Conservation (phyloP, 2,797 vertebrate genomes). For the Sciurus carolinensis region DNA sequence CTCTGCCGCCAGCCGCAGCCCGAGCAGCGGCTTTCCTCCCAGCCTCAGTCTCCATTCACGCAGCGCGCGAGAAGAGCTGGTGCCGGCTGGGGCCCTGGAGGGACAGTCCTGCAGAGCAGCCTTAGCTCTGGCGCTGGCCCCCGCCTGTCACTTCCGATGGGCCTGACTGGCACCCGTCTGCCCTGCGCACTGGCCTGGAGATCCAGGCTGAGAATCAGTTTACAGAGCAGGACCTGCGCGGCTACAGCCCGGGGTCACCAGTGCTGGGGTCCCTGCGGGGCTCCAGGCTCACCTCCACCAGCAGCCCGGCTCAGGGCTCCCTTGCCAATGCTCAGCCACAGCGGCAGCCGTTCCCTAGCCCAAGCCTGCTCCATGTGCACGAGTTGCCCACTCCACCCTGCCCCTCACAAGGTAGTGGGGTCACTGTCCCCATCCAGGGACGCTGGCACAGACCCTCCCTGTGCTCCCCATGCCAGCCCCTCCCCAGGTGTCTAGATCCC, state of each 20-base stretch:
- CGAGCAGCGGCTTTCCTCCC: not conserved
- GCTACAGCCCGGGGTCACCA: rapidly evolving
- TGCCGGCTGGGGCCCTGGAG: not conserved
- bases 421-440: not conserved
- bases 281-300: rapidly evolving
- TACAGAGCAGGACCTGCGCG: not conserved
- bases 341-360: not conserved
- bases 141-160: not conserved
- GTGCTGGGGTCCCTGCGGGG: rapidly evolving
- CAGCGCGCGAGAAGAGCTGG: not conserved
- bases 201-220: rapidly evolving
- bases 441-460: too few relatives aligned
- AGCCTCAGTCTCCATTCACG: not conserved
- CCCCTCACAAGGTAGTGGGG: not conserved
- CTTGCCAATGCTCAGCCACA: rapidly evolving
- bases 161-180: rapidly evolving
- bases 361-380: too few relatives aligned
- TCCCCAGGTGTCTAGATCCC: not conserved
- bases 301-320: not conserved
- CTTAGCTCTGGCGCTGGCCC: too few relatives aligned
- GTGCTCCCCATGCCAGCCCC: not conserved
- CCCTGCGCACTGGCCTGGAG: not conserved
- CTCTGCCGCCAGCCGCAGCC: not conserved
- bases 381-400: not conserved
- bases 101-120: not conserved